A percentile compares a stretch with the other conserved stretches of the same genome.
Conservation (phyloP, 2,888 invertebrate genomes). For the Iphiclides podalirius region DNA sequence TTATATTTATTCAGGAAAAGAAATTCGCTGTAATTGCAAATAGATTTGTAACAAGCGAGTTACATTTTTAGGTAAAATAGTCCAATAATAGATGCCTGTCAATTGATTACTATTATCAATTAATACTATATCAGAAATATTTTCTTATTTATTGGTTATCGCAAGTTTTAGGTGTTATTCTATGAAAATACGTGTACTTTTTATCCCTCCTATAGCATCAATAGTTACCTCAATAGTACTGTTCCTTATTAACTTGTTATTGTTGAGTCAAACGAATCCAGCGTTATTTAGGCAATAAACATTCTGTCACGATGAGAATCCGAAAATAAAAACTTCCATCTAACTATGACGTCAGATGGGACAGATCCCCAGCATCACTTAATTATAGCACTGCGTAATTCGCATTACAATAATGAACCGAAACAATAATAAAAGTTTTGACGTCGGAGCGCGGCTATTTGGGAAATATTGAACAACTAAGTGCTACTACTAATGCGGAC, state of each 20-base stretch:
- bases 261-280: constrained; percentile 43
- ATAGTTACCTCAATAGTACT: not conserved
- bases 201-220: not conserved
- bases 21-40: constrained; percentile 45
- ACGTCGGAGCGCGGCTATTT: constrained; percentile 60
- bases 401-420: constrained; percentile 78
- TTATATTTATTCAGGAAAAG: constrained; percentile 68
- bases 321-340: constrained; percentile 64
- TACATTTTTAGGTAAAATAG: too few relatives aligned
- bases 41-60: not conserved
- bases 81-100: too few relatives aligned
- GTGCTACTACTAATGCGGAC: constrained; percentile 72
- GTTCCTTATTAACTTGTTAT: not conserved
- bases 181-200: too few relatives aligned
- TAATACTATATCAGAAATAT: too few relatives aligned
- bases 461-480: constrained; percentile 64
- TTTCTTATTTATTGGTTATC: too few relatives aligned
- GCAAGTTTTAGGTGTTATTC: too few relatives aligned
- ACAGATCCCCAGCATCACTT: constrained; percentile 71
- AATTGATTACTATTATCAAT: too few relatives aligned
- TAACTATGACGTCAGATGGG: constrained; percentile 66
- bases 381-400: constrained; percentile 73
- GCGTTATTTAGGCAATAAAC: constrained; percentile 64
- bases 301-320: constrained; percentile 58
- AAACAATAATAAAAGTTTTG: constrained; percentile 78